Conservation (phyloP, 2,113 vertebrate genomes). For the Otolemur garnettii region DNA sequence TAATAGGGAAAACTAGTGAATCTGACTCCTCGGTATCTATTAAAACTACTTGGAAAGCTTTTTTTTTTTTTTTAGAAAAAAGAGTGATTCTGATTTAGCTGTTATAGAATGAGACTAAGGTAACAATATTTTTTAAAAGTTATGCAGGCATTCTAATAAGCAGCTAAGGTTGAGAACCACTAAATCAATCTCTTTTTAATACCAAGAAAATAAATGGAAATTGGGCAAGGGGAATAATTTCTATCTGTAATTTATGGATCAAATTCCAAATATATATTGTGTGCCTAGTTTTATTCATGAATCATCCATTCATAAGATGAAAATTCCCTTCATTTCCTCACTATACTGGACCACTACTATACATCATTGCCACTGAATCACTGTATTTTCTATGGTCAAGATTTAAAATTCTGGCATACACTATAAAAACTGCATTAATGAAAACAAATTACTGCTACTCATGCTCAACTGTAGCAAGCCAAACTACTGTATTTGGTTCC, state of each 20-base stretch:
- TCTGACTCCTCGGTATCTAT: not conserved
- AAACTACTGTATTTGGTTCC: constrained; percentile 71
- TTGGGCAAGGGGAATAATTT: not conserved
- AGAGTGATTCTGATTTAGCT: not conserved
- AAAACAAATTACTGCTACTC: constrained; percentile 81
- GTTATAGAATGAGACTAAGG: not conserved
- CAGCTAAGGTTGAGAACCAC: constrained; percentile 1
- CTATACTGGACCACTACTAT: not conserved
- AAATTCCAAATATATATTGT: constrained; percentile 37
- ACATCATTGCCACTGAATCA: constrained; percentile 44
- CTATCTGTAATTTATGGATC: constrained; percentile 64
- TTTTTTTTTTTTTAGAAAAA: not conserved
- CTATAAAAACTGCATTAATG: constrained; percentile 54
- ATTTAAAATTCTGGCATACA: constrained; percentile 58
- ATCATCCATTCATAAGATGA: constrained; percentile 14
- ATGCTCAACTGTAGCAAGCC: constrained; percentile 81
- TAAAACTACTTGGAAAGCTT: constrained; percentile 39
- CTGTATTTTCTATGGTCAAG: constrained; percentile 24
- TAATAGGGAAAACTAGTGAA: not conserved
- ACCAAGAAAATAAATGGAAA: constrained; percentile 41
- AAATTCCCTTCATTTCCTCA: constrained; percentile 28
- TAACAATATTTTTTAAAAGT: not conserved
- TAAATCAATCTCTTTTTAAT: not conserved
- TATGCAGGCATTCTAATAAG: not conserved
- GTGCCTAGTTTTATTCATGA: constrained; percentile 40